A percentile compares a stretch with the other conserved stretches of the same genome.
These are phyloP conservation scores for Hirtodrosophila trivittata DNA, from an alignment of 2,888 invertebrate genomes.

Conservation along the genomic window DNA sequence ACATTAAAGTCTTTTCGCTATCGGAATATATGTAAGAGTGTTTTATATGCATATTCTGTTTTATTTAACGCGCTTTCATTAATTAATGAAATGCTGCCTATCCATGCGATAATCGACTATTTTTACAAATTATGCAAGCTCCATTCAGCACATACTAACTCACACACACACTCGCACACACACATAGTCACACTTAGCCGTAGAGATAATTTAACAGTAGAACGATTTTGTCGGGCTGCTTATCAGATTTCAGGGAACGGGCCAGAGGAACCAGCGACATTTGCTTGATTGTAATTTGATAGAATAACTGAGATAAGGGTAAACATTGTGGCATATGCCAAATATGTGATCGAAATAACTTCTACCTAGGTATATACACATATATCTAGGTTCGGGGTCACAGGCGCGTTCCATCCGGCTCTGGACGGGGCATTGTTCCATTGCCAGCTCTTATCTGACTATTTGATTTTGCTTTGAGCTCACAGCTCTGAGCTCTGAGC, in stretches of 20 bases:
- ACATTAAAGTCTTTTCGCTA: too few relatives aligned
- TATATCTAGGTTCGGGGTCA: conserved; percentile 2
- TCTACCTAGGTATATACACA: background rate
- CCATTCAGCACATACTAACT: conserved; percentile 4
- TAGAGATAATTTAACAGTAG: conserved; percentile 72
- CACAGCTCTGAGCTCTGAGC: conserved; percentile 55
- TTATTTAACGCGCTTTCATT: conserved; percentile 34
- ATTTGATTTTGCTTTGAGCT: conserved; percentile 64
- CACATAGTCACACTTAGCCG: background rate
- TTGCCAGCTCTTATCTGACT: conserved; percentile 47
- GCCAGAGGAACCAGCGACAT: conserved; percentile 23
- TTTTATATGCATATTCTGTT: conserved; percentile 3
- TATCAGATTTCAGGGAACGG: conserved; percentile 61
- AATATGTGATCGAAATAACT: conserved; percentile 32
- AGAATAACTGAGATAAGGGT: conserved; percentile 61
- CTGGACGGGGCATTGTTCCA: conserved; percentile 29
- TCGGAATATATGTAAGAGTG: too few relatives aligned
- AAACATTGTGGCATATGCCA: conserved; percentile 43
- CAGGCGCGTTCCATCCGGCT: conserved; percentile 53
- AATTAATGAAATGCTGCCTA: conserved; percentile 64
- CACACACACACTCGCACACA: background rate
- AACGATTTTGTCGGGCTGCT: conserved; percentile 65
- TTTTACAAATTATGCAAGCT: conserved; percentile 46
- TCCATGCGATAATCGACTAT: conserved; percentile 59
- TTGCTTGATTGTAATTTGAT: conserved; percentile 62